Conservation (phyloP, 2,888 invertebrate genomes). For the Nomada flava region DNA sequence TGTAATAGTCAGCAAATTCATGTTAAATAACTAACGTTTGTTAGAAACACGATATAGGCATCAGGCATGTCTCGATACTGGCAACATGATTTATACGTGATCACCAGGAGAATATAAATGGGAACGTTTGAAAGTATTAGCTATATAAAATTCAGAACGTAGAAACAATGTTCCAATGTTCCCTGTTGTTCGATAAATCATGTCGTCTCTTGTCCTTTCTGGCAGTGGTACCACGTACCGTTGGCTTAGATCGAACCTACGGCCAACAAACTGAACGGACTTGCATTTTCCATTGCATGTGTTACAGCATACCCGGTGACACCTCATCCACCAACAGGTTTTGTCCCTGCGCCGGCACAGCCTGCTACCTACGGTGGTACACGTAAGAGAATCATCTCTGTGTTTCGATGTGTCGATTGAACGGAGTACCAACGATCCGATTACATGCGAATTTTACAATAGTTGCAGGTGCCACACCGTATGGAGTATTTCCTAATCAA, state of each 20-base stretch:
- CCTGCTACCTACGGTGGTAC: slow-evolving; percentile 82
- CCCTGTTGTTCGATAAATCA: slow-evolving; percentile 41
- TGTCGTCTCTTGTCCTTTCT: slow-evolving; percentile 71
- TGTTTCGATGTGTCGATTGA: slow-evolving; percentile 23
- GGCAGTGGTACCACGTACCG: slow-evolving; percentile 82
- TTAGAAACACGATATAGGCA: neutral
- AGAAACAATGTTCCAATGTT: neutral
- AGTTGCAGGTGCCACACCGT: slow-evolving; percentile 88
- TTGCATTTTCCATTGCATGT: slow-evolving; percentile 76
- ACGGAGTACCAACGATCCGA: slow-evolving; percentile 7
- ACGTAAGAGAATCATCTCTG: slow-evolving; percentile 60
- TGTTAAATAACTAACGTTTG: neutral
- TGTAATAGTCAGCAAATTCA: no score
- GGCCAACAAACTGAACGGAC: slow-evolving; percentile 65
- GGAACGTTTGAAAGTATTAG: neutral
- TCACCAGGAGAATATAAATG: slow-evolving; percentile 35
- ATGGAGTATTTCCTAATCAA: slow-evolving; percentile 86
- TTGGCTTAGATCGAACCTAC: slow-evolving; percentile 76
- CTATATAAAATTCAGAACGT: neutral
- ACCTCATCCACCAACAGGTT: slow-evolving; percentile 83
- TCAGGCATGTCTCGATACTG: slow-evolving; percentile 67
- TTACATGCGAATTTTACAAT: slow-evolving; percentile 51
- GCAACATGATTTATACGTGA: slow-evolving; percentile 65
- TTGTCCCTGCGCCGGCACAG: slow-evolving; percentile 82
- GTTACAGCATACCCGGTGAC: slow-evolving; percentile 84